Evolutionary conservation across 2,888 invertebrate genomes (phyloP), one percentile per base, ranked within the genome.

Genomic region (Meiosimyza platycephala): DNA sequence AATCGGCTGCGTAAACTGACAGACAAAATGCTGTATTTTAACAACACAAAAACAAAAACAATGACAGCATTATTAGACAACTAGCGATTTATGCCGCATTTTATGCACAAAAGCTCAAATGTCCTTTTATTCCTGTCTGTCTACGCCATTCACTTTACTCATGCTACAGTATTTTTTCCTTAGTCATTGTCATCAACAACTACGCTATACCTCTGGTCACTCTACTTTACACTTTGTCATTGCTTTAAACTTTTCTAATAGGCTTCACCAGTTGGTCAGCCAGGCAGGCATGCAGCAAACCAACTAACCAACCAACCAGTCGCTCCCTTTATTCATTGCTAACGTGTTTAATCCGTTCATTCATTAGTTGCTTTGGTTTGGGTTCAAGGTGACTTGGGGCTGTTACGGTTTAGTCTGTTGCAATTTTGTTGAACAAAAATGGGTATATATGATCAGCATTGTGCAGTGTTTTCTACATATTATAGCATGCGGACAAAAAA

Each of bases 81-180:
- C 48, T 48, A 16, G 55, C 71, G 62, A 71, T 55, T 71, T 64
- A 71, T 71, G 71, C 63, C 64, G 74, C 69, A 74, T 74, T 74
- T 74, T 68, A 74, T 74, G 72, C 74, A 57, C 33, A 67, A 71
- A 66, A 64, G 47, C 69, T 55, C 67, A 40, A 67, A 55, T 67
- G 67, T 16, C 15, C 67, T 33, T 47, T 52, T 51, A 11, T 51
- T 51, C 28, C 69, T 50, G 12, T 15, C 16, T 16, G 54, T 16
- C 54, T 54, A 54, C 54, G n/a, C 54, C 54, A 16, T 54, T 18
- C 7, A 54, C n/a, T 54, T 54, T 54, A 7, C 11, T 47, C 40
- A 40, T 55, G 7, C 54, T 54, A 16, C 7, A 3, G 54, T 18
- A n/a, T 16, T 54, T 54, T 40, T 40, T 40, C 6, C 40, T 40